These are phyloP conservation scores for Branchellion lobata DNA, from an alignment of 2,888 invertebrate genomes.

Conservation along the genomic window DNA sequence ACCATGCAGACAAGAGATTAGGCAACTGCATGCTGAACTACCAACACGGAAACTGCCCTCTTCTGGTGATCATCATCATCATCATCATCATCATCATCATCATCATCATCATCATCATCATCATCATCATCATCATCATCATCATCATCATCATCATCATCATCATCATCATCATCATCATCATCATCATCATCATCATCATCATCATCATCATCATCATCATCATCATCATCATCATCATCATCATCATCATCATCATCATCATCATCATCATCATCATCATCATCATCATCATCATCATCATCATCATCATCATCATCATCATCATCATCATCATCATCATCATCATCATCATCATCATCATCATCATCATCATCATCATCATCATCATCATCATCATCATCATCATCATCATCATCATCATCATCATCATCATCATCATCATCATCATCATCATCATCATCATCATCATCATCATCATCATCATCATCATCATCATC, in stretches of 20 bases:
- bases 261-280: not conserved
- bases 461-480: not conserved
- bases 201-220: too few species aligned
- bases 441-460: too few species aligned
- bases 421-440: too few species aligned
- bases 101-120: too few species aligned
- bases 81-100: too few species aligned
- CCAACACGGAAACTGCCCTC: not conserved
- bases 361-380: not conserved
- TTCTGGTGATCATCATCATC: not conserved
- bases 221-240: not conserved
- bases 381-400: too few species aligned
- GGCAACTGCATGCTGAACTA: constrained; percentile 30
- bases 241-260: not conserved
- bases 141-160: too few species aligned
- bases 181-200: not conserved
- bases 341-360: constrained; percentile 29
- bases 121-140: too few species aligned
- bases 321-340: not conserved
- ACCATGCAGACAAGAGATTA: constrained; percentile 17
- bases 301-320: not conserved
- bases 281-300: not conserved
- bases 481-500: too few species aligned
- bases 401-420: too few species aligned
- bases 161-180: too few species aligned